These are phyloP conservation scores for Eulemur albifrons DNA, from an alignment of 2,797 vertebrate species.

Conservation along the genomic window DNA sequence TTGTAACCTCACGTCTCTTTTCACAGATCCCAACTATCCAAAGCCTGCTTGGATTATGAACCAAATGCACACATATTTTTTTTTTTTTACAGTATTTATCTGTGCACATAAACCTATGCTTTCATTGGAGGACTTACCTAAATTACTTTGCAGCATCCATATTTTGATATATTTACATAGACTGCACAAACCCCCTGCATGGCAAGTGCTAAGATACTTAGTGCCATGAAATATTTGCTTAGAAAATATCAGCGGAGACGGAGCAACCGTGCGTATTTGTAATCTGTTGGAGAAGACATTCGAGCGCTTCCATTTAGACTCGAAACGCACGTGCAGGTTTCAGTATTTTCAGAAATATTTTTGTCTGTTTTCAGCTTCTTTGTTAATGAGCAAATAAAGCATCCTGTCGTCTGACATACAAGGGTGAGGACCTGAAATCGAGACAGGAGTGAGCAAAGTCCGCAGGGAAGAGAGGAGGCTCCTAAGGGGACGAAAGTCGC, in stretches of 20 bases:
- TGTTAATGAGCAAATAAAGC: conserved; percentile 69
- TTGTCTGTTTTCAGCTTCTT: conserved; percentile 45
- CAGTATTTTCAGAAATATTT: conserved; percentile 42
- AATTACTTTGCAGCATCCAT: conserved; percentile 4
- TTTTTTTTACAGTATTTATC: neutral
- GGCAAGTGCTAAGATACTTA: neutral
- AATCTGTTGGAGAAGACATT: neutral
- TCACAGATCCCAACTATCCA: neutral
- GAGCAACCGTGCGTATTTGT: neutral
- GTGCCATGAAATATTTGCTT: conserved; percentile 47
- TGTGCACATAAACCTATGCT: neutral
- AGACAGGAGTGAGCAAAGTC: conserved; percentile 45
- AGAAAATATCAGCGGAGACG: conserved; percentile 14
- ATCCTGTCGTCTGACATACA: conserved; percentile 67
- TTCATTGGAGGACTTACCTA: neutral
- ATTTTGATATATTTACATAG: conserved; percentile 1
- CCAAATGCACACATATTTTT: neutral
- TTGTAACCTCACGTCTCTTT: neutral
- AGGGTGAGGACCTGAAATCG: conserved; percentile 61
- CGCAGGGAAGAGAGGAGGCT: conserved; percentile 70
- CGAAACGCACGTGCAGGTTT: neutral
- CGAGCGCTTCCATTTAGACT: conserved; percentile 5
- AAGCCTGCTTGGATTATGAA: neutral
- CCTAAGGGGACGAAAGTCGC: conserved; percentile 82
- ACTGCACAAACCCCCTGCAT: neutral